Conservation (phyloP, 2,113 vertebrate genomes). For the Tenrec ecaudatus region DNA sequence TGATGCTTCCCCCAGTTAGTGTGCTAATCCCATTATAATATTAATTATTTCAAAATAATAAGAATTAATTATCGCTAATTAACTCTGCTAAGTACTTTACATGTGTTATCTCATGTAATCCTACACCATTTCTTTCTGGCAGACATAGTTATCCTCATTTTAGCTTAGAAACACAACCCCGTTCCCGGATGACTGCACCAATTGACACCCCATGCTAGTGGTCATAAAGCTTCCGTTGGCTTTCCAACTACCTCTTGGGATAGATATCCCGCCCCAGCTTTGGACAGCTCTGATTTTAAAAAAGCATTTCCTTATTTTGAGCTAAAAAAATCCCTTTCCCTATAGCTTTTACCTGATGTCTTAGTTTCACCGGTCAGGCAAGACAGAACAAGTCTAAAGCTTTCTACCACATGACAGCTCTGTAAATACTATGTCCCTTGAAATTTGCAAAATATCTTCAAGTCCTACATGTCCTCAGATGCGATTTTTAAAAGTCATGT, state of each 20-base stretch:
- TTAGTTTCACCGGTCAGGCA: background rate
- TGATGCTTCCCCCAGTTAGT: background rate
- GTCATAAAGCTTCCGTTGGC: background rate
- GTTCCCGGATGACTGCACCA: background rate
- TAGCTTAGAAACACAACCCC: background rate
- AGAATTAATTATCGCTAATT: constrained; percentile 16
- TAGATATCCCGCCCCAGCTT: background rate
- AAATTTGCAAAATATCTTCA: constrained; percentile 19
- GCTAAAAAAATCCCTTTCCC: background rate
- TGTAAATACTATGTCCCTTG: constrained; percentile 1
- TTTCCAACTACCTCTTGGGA: background rate
- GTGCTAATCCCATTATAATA: constrained; percentile 35
- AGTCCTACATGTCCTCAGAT: background rate
- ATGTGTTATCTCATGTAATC: background rate
- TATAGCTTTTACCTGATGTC: background rate
- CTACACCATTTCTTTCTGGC: background rate
- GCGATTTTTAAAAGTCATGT: background rate
- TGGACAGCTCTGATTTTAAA: background rate
- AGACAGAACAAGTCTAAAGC: background rate
- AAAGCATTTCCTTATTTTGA: background rate
- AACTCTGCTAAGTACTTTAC: background rate
- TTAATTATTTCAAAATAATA: constrained; percentile 59
- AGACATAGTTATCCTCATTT: background rate
- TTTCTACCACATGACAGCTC: background rate
- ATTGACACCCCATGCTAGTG: background rate